Evolutionary conservation across 2,888 invertebrate genomes (phyloP).

Genomic region (Invenusta paracnida): DNA sequence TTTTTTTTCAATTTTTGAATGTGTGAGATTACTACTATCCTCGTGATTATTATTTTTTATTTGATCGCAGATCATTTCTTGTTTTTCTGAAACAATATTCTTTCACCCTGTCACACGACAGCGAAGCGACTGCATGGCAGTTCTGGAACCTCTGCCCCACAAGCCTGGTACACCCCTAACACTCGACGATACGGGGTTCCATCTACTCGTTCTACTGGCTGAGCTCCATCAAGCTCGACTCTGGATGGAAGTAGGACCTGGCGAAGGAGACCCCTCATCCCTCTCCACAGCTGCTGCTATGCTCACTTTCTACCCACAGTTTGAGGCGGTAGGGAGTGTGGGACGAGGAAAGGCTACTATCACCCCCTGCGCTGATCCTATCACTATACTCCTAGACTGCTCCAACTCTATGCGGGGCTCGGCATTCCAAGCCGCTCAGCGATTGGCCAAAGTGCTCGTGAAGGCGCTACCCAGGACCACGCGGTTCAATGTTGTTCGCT

Average conservation of each 20-base stretch:
- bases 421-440: conserved; percentile 47
- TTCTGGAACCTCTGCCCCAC: conserved; percentile 48
- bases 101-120: conserved; percentile 38
- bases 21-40: no score
- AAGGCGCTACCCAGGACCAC: conserved; percentile 45
- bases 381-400: conserved; percentile 48
- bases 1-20: no score
- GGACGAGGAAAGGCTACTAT: not conserved
- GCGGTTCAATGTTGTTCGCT: conserved; percentile 51
- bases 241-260: conserved; percentile 57
- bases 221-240: conserved; percentile 61
- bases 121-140: conserved; percentile 58
- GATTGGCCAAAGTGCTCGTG: not conserved
- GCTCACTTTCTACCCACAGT: not conserved
- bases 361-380: not conserved
- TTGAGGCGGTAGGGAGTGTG: not conserved
- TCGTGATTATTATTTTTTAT: no score
- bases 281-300: not conserved
- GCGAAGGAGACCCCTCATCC: not conserved
- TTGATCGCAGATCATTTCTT: not conserved
- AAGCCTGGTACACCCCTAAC: conserved; percentile 47
- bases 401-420: conserved; percentile 51
- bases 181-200: conserved; percentile 56
- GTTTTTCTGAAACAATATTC: not conserved
- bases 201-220: conserved; percentile 58